Percentiles rank a stretch among this genome's conserved stretches.
Conservation (phyloP, 2,888 invertebrate genomes). For the Syrista parreyssii region DNA sequence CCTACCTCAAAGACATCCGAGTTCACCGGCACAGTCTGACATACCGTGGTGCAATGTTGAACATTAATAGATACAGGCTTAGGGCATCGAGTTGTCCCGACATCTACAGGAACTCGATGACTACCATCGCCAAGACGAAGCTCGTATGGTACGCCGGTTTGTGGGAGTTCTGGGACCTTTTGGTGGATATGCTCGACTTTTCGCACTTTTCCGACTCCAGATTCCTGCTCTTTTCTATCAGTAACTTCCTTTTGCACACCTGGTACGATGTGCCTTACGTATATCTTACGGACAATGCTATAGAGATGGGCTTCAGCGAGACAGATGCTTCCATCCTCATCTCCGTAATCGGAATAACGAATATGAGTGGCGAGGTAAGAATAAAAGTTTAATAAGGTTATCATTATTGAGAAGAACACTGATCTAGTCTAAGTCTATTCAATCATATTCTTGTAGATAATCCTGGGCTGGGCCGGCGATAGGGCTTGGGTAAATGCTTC, state of each 20-base stretch:
- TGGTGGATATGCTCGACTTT: conserved; percentile 83
- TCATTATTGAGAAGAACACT: background rate
- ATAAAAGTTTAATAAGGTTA: conserved; percentile 12
- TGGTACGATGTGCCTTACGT: conserved; percentile 96
- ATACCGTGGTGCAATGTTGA: conserved; percentile 87
- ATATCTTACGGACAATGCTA: conserved; percentile 85
- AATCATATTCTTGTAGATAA: conserved; percentile 70
- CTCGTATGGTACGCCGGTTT: conserved; percentile 79
- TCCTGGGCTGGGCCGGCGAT: conserved; percentile 91
- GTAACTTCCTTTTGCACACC: conserved; percentile 90
- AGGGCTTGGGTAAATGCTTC: conserved; percentile 81
- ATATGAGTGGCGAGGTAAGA: conserved; percentile 88
- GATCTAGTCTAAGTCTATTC: background rate
- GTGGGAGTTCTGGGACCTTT: conserved; percentile 82
- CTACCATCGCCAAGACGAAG: conserved; percentile 85
- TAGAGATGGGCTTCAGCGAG: conserved; percentile 77
- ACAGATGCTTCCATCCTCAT: conserved; percentile 84
- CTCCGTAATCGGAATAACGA: conserved; percentile 87
- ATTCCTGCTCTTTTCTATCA: conserved; percentile 84
- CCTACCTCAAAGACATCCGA: conserved; percentile 79
- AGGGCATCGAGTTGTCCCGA: conserved; percentile 92
- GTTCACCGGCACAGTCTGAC: conserved; percentile 84
- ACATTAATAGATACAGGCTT: conserved; percentile 82
- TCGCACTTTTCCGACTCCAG: conserved; percentile 81
- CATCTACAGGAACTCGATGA: conserved; percentile 88